These are phyloP conservation scores for Chaetops frenatus DNA, from an alignment of 2,113 vertebrate species.

Conservation along the genomic window DNA sequence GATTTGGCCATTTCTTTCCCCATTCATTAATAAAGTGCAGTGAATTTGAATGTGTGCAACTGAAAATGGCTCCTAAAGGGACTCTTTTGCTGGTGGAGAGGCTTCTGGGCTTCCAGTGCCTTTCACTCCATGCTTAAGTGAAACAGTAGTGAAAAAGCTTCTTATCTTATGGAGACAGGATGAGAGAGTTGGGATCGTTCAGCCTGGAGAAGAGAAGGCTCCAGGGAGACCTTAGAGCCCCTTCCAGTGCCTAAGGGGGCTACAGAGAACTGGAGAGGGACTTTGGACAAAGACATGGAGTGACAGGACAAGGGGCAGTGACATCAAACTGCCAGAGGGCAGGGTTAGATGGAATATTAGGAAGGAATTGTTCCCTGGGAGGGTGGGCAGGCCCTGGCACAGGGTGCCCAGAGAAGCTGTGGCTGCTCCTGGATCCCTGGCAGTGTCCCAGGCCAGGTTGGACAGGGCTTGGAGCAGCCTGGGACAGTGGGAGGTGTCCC, in stretches of 20 bases:
- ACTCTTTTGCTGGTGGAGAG: background rate
- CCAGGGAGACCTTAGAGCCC: background rate
- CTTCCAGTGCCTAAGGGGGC: background rate
- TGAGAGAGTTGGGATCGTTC: background rate
- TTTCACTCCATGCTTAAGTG: background rate
- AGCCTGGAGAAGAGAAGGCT: background rate
- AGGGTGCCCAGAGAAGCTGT: background rate
- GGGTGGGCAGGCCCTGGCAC: accelerated
- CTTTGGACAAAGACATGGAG: background rate
- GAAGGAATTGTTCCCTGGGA: background rate
- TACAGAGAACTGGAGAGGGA: background rate
- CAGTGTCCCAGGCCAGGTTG: accelerated
- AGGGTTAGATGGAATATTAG: too few relatives aligned
- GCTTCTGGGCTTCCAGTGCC: background rate
- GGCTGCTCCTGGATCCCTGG: background rate
- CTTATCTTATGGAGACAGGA: background rate
- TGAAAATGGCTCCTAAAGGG: background rate
- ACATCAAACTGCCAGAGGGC: background rate
- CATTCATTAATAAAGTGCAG: background rate
- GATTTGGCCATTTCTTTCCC: background rate
- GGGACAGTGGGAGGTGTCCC: accelerated
- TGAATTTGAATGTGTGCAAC: background rate
- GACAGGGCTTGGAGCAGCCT: accelerated
- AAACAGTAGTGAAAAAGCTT: background rate
- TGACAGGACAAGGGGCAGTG: background rate